A percentile compares a stretch with the other conserved stretches of the same genome.
phyloP scores from a whole-genome alignment of 2,113 vertebrate species.

The Heterotis niloticus region DNA sequence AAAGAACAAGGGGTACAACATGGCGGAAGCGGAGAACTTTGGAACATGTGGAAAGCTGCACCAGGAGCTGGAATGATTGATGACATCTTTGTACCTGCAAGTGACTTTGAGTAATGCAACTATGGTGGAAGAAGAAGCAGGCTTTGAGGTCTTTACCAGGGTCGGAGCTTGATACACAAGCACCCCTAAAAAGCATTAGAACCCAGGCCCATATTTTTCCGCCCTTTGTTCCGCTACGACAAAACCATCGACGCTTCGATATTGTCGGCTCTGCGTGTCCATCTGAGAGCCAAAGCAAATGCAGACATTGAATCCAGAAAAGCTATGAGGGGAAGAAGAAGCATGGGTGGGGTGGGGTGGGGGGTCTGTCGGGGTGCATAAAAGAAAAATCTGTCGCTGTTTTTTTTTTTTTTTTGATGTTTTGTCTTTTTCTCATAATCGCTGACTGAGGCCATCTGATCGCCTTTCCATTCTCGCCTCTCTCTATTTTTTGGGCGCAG shows the following conservation, averaged over 20 bases:
- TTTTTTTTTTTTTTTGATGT: slow-evolving; percentile 20
- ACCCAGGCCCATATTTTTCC: too few species aligned
- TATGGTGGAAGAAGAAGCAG: not conserved
- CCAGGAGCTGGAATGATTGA: too few species aligned
- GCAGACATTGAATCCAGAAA: slow-evolving; percentile 7
- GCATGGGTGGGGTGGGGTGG: not conserved
- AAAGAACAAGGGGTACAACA: not conserved
- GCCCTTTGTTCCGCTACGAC: not conserved
- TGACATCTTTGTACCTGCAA: too few species aligned
- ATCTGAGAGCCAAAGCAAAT: not conserved
- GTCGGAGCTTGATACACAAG: not conserved
- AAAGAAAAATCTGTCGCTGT: slow-evolving; percentile 28
- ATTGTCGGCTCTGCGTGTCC: not conserved
- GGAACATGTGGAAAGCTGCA: not conserved
- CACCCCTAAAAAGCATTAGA: not conserved
- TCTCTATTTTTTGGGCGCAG: slow-evolving; percentile 53
- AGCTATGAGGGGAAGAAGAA: not conserved
- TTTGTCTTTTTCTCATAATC: slow-evolving; percentile 43
- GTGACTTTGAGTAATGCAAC: too few species aligned
- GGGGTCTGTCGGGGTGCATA: not conserved
- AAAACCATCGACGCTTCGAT: not conserved
- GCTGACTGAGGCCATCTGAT: slow-evolving; percentile 20
- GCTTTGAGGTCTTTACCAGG: not conserved
- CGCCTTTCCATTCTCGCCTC: slow-evolving; percentile 8
- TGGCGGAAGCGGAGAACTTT: not conserved